A percentile compares a stretch with the other conserved stretches of the same genome.
Conservation (phyloP, 2,113 vertebrate genomes). For the Saimiri boliviensis region DNA sequence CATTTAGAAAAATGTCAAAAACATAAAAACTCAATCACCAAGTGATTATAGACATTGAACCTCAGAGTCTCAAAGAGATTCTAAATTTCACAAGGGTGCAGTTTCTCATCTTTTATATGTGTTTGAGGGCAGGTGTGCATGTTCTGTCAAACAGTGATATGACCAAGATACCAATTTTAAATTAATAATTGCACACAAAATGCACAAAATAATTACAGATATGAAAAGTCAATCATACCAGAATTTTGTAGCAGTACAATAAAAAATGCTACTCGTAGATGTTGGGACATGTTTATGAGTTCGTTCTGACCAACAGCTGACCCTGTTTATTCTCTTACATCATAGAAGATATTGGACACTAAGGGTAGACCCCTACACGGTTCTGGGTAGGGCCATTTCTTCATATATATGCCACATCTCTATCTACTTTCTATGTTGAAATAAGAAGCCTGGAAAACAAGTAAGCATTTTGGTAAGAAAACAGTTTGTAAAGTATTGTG, state of each 20-base stretch:
- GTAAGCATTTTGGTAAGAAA: neutral
- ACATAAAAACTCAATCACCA: slow-evolving; percentile 55
- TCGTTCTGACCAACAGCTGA: neutral
- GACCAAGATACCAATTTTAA: neutral
- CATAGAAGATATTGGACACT: neutral
- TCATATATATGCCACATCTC: neutral
- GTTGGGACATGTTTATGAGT: neutral
- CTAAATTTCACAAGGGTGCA: neutral
- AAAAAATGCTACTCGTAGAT: neutral
- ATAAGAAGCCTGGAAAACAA: neutral
- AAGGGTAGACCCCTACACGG: neutral
- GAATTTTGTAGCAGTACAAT: neutral
- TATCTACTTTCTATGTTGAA: neutral
- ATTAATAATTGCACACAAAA: slow-evolving; percentile 7
- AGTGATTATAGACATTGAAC: neutral
- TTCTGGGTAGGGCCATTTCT: neutral
- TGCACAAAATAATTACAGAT: neutral
- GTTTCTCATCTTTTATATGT: neutral
- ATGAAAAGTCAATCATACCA: neutral
- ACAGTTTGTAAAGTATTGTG: neutral
- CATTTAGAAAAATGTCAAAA: slow-evolving; percentile 59
- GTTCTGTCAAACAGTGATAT: neutral
- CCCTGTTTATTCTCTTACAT: neutral
- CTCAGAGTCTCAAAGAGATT: slow-evolving; percentile 24
- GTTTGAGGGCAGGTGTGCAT: neutral